Base-by-base conservation (phyloP, 2,797 vertebrate species). In the Anniella stebbinsi region DNA sequence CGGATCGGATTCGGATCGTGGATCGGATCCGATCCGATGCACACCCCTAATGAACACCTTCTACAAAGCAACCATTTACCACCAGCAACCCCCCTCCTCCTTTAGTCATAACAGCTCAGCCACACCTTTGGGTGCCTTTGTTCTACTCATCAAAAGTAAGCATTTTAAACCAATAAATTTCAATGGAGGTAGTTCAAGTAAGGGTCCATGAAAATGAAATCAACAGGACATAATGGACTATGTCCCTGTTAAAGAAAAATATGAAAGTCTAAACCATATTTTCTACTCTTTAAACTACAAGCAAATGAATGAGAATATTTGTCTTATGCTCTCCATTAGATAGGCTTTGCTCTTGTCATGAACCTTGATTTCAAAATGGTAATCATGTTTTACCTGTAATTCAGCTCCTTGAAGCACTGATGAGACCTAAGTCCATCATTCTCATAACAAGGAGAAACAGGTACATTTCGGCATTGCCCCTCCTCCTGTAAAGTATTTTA, bases 401-500 rank as follows among this genome's bases (percentile, higher is more conserved):
- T 91, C 94, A 93, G 93, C 76, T 91, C 25, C 93, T 92, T 94
- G 91, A 92, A 94, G 88, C 93, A 87, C 4, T 86, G 92, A 84
- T 89, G 11, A 15, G 87, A 92, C 90, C 88, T 92, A 93, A 95
- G 89, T 33, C 25, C 9, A 0, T 54, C 91, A 95, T 89, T 94
- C 94, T 92, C 91, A 48, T 94, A 93, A 96, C 92, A 94, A 92
- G 88, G 80, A 84, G 69, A 91, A 94, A 85, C 66, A 95, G 95
- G 94, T 96, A 95, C 88, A 93, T 94, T 96, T 96, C 95, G 38
- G 25, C 48, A 80, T 84, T 92, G 48, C 93, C 92, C 86, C 83
- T 76, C 96, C 91, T 93, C 88, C 75, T 88, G 17, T 91, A 95
- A 96, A 94, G 92, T 94, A 96, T 96, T 90, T 90, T 97, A 96